phyloP scores from a whole-genome alignment of 1,140 invertebrate species.

The Leptopilina clavipes region DNA sequence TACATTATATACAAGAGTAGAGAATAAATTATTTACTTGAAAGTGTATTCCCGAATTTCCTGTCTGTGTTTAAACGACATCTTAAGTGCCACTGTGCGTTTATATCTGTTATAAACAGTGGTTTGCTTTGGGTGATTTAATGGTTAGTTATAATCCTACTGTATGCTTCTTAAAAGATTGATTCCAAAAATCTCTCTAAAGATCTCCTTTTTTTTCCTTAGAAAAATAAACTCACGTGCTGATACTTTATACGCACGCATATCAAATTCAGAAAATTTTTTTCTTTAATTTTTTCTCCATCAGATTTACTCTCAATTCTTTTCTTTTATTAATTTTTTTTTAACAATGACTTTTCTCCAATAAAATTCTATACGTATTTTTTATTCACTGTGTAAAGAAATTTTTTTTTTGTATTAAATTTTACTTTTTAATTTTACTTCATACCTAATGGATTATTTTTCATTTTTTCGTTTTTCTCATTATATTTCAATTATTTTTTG shows the following conservation, averaged over 20 bases:
- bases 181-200: constrained; percentile 37
- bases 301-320: constrained; percentile 6
- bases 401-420: constrained; percentile 29
- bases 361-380: too few species aligned
- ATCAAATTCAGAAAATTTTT: constrained; percentile 25
- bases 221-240: constrained; percentile 21
- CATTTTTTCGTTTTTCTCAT: too few species aligned
- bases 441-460: not conserved
- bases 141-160: constrained; percentile 54
- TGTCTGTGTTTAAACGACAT: constrained; percentile 73
- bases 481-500: too few species aligned
- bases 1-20: constrained; percentile 59
- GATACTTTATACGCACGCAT: constrained; percentile 7
- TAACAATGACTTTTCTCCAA: too few species aligned
- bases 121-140: constrained; percentile 51
- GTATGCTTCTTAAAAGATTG: constrained; percentile 45
- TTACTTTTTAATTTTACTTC: not conserved
- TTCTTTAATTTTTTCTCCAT: not conserved
- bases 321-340: not conserved
- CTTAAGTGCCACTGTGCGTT: constrained; percentile 69
- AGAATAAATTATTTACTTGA: constrained; percentile 71
- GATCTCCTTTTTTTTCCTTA: constrained; percentile 2
- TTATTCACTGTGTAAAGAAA: too few species aligned
- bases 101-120: constrained; percentile 66
- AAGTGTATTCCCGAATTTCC: constrained; percentile 71